Evolutionary conservation across 64 coral and sea anemone species (phyloP), one percentile per base, ranked within the genome.

Genomic region (Acropora yongei): DNA sequence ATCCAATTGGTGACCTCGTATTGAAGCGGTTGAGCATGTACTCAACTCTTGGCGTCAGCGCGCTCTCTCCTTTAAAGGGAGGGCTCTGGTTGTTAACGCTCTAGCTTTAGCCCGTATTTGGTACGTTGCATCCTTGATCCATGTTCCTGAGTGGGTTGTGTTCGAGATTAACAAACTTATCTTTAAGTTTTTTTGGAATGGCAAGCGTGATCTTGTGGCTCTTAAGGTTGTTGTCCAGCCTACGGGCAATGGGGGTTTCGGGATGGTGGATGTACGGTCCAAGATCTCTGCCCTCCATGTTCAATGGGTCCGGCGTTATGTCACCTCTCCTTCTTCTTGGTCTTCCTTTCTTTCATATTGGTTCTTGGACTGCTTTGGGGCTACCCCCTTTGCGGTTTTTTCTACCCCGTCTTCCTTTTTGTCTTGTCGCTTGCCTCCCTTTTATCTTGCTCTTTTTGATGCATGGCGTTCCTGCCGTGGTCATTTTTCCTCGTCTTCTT

Each of bases 201-300:
- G 79, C 1, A 89, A 89, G 53, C 69, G 50, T 0, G 78, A 88
- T 42, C 74, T 93, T 6, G 60, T 93, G 0, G 47, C 92, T 17
- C 77, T 68, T 5, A 0, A 1, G 2, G 50, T 42, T 20, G 77
- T 87, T 14, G 30, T 58, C 42, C 84, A 82, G 68, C 86, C 77
- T 8, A 12, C 30, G 2, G n/a, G 53, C 8, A 1, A 68, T 7
- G 81, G 82, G 61, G 75, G 91, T 30, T 93, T 68, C 14, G 68
- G 48, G n/a, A 42, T 83, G 5, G 78, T 90, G 0, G 40, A 68
- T 55, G 5, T 68, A 30, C 47, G 1, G 12, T 6, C 41, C 4
- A 82, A 49, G 45, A 47, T 74, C 0, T 10, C 5, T 39, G n/a
- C 88, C 6, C 42, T 90, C 4, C 11, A 57, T 43, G 67, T n/a